Conservation (phyloP, 2,888 invertebrate genomes). For the Rugalucina vietnamica region DNA sequence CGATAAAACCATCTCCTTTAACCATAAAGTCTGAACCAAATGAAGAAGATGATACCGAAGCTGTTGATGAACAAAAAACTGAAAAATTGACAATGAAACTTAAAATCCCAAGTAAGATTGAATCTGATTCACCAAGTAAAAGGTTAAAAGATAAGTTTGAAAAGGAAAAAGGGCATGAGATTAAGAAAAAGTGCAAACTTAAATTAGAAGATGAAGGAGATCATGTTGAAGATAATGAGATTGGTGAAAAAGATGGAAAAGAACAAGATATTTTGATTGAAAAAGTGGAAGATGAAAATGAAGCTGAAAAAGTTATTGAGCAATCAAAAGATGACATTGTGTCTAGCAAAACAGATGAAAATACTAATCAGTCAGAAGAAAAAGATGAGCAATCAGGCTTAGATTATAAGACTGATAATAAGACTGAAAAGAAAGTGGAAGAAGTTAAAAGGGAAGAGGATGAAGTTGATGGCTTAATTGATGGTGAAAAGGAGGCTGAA, state of each 20-base stretch:
- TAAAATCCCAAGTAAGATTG: constrained; percentile 47
- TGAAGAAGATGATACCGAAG: not conserved
- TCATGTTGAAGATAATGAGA: constrained; percentile 34
- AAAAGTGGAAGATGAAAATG: constrained; percentile 67
- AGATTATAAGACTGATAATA: not conserved
- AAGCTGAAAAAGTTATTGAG: constrained; percentile 7
- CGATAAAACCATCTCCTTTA: constrained; percentile 55
- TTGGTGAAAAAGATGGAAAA: constrained; percentile 11
- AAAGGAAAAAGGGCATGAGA: constrained; percentile 58
- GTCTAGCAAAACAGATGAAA: not conserved
- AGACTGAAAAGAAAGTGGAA: not conserved
- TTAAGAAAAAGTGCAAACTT: constrained; percentile 71
- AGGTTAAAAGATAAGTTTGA: constrained; percentile 55
- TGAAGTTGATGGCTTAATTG: constrained; percentile 19
- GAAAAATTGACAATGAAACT: constrained; percentile 21
- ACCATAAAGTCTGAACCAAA: constrained; percentile 48
- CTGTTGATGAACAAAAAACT: not conserved
- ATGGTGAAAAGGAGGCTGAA: not conserved
- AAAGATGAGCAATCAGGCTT: not conserved
- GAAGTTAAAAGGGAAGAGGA: constrained; percentile 45
- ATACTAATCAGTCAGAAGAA: not conserved
- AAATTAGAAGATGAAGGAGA: constrained; percentile 71
- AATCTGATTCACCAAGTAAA: constrained; percentile 51
- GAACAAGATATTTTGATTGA: constrained; percentile 36
- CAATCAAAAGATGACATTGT: not conserved